Conservation (phyloP, 2,797 vertebrate species). For the Cetoscarus ocellatus region DNA sequence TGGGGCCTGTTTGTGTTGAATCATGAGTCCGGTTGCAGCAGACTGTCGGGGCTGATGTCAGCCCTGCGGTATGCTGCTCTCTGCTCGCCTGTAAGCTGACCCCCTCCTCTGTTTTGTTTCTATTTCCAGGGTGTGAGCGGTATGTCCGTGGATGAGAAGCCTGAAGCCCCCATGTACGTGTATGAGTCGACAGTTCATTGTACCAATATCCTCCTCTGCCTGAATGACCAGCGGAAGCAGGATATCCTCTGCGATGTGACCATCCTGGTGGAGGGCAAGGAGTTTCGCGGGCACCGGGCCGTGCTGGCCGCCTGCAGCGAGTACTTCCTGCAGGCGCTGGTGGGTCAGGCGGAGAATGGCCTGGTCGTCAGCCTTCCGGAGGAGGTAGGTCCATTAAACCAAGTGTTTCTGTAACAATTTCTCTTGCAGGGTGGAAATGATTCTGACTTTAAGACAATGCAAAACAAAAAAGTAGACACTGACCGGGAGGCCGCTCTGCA, state of each 20-base stretch:
- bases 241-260: constrained; percentile 99
- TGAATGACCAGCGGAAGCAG: constrained; percentile 99
- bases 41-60: constrained; percentile 70
- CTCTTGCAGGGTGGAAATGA: constrained; percentile 15
- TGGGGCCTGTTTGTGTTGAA: constrained; percentile 46
- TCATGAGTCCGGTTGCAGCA: constrained; percentile 59
- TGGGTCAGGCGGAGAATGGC: constrained; percentile 94
- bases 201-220: constrained; percentile 99
- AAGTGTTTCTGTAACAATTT: constrained; percentile 11
- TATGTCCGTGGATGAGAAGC: constrained; percentile 99
- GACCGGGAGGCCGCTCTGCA: neutral
- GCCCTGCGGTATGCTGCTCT: constrained; percentile 64
- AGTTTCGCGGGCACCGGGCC: constrained; percentile 97
- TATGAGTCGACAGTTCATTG: constrained; percentile 99
- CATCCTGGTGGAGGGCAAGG: constrained; percentile 97
- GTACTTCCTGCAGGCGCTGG: constrained; percentile 97
- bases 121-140: constrained; percentile 96
- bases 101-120: constrained; percentile 73
- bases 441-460: constrained; percentile 16
- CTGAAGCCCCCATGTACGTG: constrained; percentile 99
- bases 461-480: constrained; percentile 10
- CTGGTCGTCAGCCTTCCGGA: constrained; percentile 96
- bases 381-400: constrained; percentile 87
- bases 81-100: constrained; percentile 64
- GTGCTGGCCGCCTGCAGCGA: constrained; percentile 99